Conservation (phyloP, 2,113 vertebrate species). For the Carollia perspicillata region DNA sequence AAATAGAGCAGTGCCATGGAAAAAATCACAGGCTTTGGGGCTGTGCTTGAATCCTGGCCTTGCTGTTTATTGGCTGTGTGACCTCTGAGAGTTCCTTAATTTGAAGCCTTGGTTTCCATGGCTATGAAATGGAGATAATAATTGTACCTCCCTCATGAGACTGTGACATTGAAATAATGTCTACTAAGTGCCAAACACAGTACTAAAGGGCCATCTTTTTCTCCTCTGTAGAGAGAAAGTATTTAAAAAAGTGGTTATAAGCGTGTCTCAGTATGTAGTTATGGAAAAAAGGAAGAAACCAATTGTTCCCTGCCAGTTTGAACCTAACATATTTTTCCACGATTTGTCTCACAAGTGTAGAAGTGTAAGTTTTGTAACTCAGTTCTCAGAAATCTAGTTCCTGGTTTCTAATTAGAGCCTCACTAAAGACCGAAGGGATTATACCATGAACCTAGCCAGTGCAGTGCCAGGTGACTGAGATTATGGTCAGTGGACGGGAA, state of each 20-base stretch:
- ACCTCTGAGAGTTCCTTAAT: not conserved
- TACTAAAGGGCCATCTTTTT: not conserved
- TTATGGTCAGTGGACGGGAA: not conserved
- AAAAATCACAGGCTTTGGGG: not conserved
- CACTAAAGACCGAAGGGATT: not conserved
- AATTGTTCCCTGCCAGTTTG: not conserved
- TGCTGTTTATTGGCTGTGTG: not conserved
- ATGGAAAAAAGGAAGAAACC: not conserved
- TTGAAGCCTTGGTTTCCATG: not conserved
- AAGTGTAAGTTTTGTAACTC: conserved; percentile 41
- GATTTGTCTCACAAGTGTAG: conserved; percentile 43
- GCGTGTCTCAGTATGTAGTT: not conserved
- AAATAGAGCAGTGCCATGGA: too few species aligned
- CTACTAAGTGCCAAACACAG: not conserved
- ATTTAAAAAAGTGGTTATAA: conserved; percentile 21
- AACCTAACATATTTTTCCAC: conserved; percentile 29
- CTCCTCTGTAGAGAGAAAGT: not conserved
- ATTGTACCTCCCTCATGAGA: not conserved
- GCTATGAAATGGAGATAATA: not conserved
- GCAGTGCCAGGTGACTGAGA: not conserved
- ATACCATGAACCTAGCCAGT: not conserved
- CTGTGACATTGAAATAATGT: not conserved
- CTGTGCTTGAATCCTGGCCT: not conserved
- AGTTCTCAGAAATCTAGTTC: conserved; percentile 40
- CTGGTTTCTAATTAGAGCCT: conserved; percentile 46